A percentile compares a stretch with the other conserved stretches of the same genome.
These are phyloP conservation scores for Lucifuga dentata DNA, from an alignment of 2,113 vertebrate species.

Conservation along the genomic window DNA sequence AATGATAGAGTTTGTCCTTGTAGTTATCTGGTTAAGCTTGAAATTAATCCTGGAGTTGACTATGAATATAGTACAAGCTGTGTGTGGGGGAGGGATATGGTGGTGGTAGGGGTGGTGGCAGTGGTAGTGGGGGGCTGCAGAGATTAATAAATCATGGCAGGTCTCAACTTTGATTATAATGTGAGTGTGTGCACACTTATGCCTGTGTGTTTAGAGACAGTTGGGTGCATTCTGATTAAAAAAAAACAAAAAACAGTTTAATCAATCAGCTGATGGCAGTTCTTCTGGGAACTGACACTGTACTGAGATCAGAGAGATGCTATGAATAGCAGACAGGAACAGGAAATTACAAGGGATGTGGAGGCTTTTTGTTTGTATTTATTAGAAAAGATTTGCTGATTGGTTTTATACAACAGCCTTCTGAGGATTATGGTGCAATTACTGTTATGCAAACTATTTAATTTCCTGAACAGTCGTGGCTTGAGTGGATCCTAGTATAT, in stretches of 20 bases:
- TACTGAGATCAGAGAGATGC: conserved; percentile 4
- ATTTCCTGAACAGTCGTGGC: not conserved
- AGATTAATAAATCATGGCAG: conserved; percentile 74
- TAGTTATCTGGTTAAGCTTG: too few species aligned
- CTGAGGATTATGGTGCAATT: not conserved
- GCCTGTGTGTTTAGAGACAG: conserved; percentile 6
- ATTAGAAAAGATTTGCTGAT: conserved; percentile 17
- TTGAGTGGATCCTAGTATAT: not conserved
- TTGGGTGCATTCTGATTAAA: conserved; percentile 27
- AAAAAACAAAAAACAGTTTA: conserved; percentile 46
- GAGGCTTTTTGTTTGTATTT: conserved; percentile 36
- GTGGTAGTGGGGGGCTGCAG: conserved; percentile 14
- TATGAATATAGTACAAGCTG: conserved; percentile 26
- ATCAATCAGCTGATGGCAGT: conserved; percentile 58
- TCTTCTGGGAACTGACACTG: conserved; percentile 28
- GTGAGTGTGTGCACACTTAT: conserved; percentile 7
- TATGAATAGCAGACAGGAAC: conserved; percentile 1
- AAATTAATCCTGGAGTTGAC: conserved; percentile 2
- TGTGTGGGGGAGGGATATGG: conserved; percentile 65
- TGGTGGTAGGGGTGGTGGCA: conserved; percentile 9
- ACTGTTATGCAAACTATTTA: not conserved
- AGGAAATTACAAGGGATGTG: conserved; percentile 54
- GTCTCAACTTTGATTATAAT: conserved; percentile 57
- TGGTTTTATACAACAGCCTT: not conserved
- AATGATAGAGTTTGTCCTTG: too few species aligned